Evolutionary conservation across 2,888 invertebrate species (phyloP), one percentile per base, ranked within the genome.

Genomic region (Polymixis flavicincta): DNA sequence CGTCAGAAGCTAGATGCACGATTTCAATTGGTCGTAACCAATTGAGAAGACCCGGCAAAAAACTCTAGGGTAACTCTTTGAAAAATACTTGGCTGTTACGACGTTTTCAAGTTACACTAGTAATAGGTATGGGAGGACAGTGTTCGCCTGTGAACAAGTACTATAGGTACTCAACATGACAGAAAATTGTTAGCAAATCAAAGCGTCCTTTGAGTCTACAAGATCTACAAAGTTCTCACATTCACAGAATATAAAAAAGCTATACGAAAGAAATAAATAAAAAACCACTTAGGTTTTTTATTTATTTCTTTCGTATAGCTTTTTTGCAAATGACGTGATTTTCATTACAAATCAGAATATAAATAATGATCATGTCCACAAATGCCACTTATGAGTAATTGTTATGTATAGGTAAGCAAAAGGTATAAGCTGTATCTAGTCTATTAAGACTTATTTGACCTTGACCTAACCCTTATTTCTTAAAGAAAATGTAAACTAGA

Each of bases 401-500:
- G n/a, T n/a, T 5, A 1, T n/a, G 13, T 9, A 17, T 55, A 55
- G 25, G 54, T 54, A 54, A 25, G 25, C 0, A 25, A 25, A 25
- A 25, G 2, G 14, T 14, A 55, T 7, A 14, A 25, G 14, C 25
- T 55, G 42, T 52, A 22, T 71, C 13, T 70, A n/a, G 4, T 19
- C 8, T 45, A 54, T 14, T 9, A 73, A n/a, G 3, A 28, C 60
- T 11, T 19, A 19, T 11, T 0, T 74, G 28, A 74, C 42, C 74
- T 42, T 45, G 48, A 57, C 8, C 14, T 14, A 2, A 19, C 42
- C 28, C 22, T 68, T 25, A 52, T 22, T 32, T 25, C 69, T 37
- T 55, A 14, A 52, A 59, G n/a, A 22, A 57, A 48, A 77, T 75
- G 5, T 52, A n/a, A 50, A 76, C 22, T 57, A 76, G n/a, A 57